These are phyloP conservation scores for Callosobruchus maculatus DNA, from an alignment of 2,888 invertebrate species.

Conservation along the genomic window DNA sequence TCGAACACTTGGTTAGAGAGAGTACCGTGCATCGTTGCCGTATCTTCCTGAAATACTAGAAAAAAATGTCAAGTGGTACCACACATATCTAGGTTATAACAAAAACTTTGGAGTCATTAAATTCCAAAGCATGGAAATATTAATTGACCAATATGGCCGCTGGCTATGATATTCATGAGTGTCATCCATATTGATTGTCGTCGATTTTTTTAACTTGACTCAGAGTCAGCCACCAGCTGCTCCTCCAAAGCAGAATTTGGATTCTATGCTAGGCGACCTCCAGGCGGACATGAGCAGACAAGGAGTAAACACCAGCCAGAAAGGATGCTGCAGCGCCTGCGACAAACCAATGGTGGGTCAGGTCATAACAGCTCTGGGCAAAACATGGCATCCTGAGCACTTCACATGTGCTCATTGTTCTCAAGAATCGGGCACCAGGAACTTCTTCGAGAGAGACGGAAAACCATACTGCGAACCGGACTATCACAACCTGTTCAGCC, in stretches of 20 bases:
- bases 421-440: conserved; percentile 93
- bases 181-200: too few species aligned
- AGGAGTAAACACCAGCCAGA: conserved; percentile 97
- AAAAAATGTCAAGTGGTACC: too few species aligned
- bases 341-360: conserved; percentile 99
- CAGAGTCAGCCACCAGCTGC: conserved; percentile 40
- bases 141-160: too few species aligned
- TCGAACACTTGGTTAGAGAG: neutral
- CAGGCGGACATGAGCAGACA: conserved; percentile 98
- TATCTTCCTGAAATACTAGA: neutral
- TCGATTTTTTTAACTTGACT: too few species aligned
- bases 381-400: conserved; percentile 99
- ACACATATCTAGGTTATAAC: too few species aligned
- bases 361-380: conserved; percentile 94
- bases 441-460: conserved; percentile 97
- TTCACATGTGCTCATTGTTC: conserved; percentile 97
- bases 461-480: conserved; percentile 97
- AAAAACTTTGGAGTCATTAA: too few species aligned
- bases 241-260: conserved; percentile 54
- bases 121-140: too few species aligned
- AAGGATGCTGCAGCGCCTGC: conserved; percentile 98
- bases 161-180: too few species aligned
- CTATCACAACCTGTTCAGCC: conserved; percentile 98
- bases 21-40: neutral
- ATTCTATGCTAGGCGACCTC: conserved; percentile 86